Base-by-base conservation (phyloP, 2,888 invertebrate genomes). In the Apodemia duryi region DNA sequence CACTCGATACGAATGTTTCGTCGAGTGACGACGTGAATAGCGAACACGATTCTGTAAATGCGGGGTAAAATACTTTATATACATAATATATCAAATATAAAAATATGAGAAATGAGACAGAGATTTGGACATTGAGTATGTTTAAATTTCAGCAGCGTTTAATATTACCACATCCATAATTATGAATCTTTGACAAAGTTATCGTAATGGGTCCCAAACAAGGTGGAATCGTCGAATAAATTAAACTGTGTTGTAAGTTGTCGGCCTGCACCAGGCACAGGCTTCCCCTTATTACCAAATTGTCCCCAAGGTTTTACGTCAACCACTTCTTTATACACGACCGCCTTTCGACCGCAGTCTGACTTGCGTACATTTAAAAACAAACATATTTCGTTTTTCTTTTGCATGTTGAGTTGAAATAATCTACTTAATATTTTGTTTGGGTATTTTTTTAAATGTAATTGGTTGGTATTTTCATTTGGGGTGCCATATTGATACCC, bases 221-320 rank as follows among this genome's bases (percentile, higher is more conserved):
- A 52, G 52, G 52, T 52, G 52, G 74, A 82, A 80, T 80, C 80
- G 80, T 76, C 82, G 84, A 85, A 86, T 87, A 86, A 86, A 86
- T 87, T 87, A 86, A 85, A 84, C 81, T 78, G 79, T 75, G 83
- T 84, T 85, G 80, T 86, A 85, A 85, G 83, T 80, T 81, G 83
- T 76, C 76, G 72, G 73, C 73, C 80, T 79, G 85, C 86, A 81
- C 86, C 83, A 82, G 84, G 83, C 78, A 83, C 82, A 74, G 84
- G 75, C 77, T 76, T 76, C 72, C 82, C 83, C 86, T 87, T 83
- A 84, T 85, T 87, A 84, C 85, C 76, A 81, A 85, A 84, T 84
- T 85, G 86, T 84, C 86, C 81, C 83, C 79, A 52, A 52, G 52
- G 52, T 52, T 52, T 52, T 52, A 52, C 52, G 52, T 52, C 52